Conservation (phyloP, 2,888 invertebrate genomes). For the Drosophila fulvimacula region DNA sequence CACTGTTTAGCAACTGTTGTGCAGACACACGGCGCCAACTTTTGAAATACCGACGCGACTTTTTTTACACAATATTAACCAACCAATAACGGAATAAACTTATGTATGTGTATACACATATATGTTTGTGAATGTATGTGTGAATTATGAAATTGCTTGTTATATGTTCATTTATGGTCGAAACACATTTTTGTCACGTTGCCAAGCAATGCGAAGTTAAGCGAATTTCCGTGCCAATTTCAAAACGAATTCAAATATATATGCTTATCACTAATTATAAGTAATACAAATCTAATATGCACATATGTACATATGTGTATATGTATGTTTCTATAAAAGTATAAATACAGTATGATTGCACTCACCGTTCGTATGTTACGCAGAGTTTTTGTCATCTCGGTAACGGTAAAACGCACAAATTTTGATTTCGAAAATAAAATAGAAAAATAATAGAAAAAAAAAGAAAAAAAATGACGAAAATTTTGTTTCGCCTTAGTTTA, state of each 20-base stretch:
- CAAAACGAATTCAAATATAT: slow-evolving; percentile 27
- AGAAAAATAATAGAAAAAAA: too few relatives aligned
- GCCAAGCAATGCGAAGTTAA: slow-evolving; percentile 53
- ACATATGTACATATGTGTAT: neutral
- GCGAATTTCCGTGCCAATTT: slow-evolving; percentile 37
- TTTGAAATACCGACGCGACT: slow-evolving; percentile 2
- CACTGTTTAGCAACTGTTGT: slow-evolving; percentile 24
- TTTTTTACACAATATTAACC: too few relatives aligned
- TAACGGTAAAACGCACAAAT: neutral
- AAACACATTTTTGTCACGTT: slow-evolving; percentile 59
- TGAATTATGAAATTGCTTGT: neutral
- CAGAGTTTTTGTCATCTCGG: neutral
- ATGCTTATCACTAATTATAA: slow-evolving; percentile 1
- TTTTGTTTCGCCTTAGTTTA: neutral
- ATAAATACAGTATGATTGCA: neutral
- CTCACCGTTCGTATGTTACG: neutral
- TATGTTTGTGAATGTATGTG: neutral
- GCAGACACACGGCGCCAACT: slow-evolving; percentile 9
- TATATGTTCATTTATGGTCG: slow-evolving; percentile 24
- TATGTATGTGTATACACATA: neutral
- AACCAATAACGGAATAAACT: neutral
- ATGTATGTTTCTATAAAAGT: neutral
- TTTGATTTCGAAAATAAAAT: neutral
- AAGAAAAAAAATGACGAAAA: too few relatives aligned
- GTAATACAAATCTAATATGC: neutral